Evolutionary conservation across 1,140 invertebrate species (phyloP).

Genomic region (Drosophila bocqueti): DNA sequence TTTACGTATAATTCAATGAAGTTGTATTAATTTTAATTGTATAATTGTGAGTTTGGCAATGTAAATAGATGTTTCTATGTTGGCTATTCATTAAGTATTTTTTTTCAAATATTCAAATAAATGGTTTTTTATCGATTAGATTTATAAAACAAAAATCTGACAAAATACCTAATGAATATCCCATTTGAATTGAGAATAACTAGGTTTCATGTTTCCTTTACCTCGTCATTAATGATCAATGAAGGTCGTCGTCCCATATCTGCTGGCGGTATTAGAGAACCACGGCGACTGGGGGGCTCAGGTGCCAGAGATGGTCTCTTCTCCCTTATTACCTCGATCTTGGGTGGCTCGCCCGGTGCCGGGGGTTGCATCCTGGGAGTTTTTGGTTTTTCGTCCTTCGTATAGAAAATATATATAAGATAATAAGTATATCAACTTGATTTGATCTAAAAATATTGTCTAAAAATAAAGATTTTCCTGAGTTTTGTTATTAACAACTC

Average conservation of each 20-base stretch:
- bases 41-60: neutral
- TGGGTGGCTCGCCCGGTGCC: constrained; percentile 89
- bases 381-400: constrained; percentile 85
- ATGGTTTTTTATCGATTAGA: neutral
- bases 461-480: neutral
- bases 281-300: constrained; percentile 90
- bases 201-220: constrained; percentile 84
- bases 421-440: neutral
- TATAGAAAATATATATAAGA: neutral
- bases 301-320: constrained; percentile 91
- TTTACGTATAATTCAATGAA: neutral
- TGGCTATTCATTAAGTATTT: neutral
- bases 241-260: constrained; percentile 93
- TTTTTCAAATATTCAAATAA: neutral
- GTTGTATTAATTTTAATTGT: neutral
- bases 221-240: constrained; percentile 97
- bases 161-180: neutral
- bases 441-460: neutral
- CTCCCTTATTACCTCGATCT: constrained; percentile 94
- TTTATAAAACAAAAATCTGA: neutral
- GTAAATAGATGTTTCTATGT: neutral
- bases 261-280: constrained; percentile 94
- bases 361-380: constrained; percentile 90
- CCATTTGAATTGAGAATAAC: neutral
- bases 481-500: neutral